phyloP scores from a whole-genome alignment of 2,113 vertebrate genomes.

The Ceyx melanurus region DNA sequence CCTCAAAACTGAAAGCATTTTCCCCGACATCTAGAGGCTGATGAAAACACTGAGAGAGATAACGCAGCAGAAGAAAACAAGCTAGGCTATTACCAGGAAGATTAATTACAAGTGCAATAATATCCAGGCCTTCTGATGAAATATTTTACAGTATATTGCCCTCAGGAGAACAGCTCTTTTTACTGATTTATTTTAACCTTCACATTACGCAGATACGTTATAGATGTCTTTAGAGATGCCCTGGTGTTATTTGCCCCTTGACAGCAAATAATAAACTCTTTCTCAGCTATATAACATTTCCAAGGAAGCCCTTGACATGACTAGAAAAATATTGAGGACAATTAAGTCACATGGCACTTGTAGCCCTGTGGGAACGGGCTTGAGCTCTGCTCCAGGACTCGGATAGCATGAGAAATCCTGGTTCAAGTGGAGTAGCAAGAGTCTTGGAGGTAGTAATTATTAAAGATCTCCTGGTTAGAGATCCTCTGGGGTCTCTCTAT shows the following conservation, averaged over 20 bases:
- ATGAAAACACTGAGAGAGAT: neutral
- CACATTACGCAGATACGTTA: slow-evolving; percentile 19
- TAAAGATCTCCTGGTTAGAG: slow-evolving; percentile 20
- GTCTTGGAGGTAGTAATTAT: slow-evolving; percentile 51
- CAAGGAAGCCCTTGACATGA: slow-evolving; percentile 26
- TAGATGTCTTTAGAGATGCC: slow-evolving; percentile 44
- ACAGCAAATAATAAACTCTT: slow-evolving; percentile 61
- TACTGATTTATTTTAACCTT: slow-evolving; percentile 68
- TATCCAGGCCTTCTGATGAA: slow-evolving; percentile 64
- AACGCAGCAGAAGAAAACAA: neutral
- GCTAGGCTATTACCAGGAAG: slow-evolving; percentile 10
- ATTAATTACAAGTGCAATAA: slow-evolving; percentile 64
- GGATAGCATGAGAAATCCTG: slow-evolving; percentile 23
- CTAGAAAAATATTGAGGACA: slow-evolving; percentile 25
- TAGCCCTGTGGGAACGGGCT: neutral
- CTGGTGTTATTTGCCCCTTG: slow-evolving; percentile 42
- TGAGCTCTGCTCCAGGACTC: neutral
- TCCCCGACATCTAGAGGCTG: slow-evolving; percentile 17
- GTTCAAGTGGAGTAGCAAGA: slow-evolving; percentile 30
- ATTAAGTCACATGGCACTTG: slow-evolving; percentile 28
- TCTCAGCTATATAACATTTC: slow-evolving; percentile 44
- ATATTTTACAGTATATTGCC: slow-evolving; percentile 56
- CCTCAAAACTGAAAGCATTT: neutral
- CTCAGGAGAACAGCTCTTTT: slow-evolving; percentile 54
- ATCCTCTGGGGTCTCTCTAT: slow-evolving; percentile 9